Percentiles rank a stretch among this genome's conserved stretches.
Conservation (phyloP, 1,140 invertebrate genomes). For the Bombus vancouverensis region DNA sequence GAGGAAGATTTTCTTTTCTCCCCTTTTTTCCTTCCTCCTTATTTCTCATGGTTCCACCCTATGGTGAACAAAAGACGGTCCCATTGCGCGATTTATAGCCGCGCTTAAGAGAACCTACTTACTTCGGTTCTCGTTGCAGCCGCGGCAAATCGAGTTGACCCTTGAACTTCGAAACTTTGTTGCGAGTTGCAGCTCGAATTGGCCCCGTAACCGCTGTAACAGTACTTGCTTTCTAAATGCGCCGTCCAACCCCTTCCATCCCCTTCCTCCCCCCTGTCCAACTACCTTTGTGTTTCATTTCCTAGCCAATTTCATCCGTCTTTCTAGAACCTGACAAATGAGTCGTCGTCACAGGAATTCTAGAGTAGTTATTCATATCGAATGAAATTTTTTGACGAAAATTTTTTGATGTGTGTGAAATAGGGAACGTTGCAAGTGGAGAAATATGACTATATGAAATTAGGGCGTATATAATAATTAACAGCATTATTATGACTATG, state of each 20-base stretch:
- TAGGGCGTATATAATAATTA: too few relatives aligned
- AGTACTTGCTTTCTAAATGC: constrained; percentile 53
- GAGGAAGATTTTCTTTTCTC: background rate
- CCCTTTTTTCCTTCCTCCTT: background rate
- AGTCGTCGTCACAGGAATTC: background rate
- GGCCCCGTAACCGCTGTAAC: constrained; percentile 55
- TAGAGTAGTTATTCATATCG: background rate
- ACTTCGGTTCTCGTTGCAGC: constrained; percentile 52
- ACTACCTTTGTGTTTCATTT: constrained; percentile 57
- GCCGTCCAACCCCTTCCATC: background rate
- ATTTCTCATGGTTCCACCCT: background rate
- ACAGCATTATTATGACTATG: too few relatives aligned
- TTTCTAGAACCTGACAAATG: background rate
- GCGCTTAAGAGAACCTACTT: constrained; percentile 35
- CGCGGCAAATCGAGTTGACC: constrained; percentile 65
- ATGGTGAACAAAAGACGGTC: constrained; percentile 19
- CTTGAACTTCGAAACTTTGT: constrained; percentile 67
- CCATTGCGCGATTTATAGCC: constrained; percentile 44
- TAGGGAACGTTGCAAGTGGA: background rate
- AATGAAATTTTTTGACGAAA: background rate
- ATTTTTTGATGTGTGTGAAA: accelerated
- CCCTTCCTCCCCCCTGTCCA: background rate
- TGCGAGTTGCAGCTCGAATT: constrained; percentile 58
- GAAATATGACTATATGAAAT: background rate
- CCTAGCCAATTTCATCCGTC: constrained; percentile 34